phyloP scores from a whole-genome alignment of 2,113 vertebrate species.

The Rhadina sibilatrix region DNA sequence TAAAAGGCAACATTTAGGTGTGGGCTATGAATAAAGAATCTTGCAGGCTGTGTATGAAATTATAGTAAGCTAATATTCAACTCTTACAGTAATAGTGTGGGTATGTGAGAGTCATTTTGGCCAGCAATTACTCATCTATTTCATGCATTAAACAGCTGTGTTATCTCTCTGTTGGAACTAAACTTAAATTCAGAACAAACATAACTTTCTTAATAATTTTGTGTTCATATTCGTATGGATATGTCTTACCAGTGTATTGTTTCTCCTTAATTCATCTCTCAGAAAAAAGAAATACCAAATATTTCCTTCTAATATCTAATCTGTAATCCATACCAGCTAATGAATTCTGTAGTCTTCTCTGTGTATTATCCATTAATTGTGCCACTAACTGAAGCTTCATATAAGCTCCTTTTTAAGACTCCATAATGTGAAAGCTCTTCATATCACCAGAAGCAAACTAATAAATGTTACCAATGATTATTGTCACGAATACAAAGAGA shows the following conservation, averaged over 20 bases:
- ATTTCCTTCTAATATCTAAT: background rate
- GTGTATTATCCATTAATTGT: background rate
- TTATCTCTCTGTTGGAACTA: background rate
- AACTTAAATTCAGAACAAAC: background rate
- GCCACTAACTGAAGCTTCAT: background rate
- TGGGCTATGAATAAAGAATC: background rate
- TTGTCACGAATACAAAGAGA: background rate
- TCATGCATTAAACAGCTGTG: background rate
- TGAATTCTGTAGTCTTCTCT: background rate
- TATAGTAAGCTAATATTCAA: background rate
- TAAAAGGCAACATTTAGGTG: background rate
- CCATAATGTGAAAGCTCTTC: background rate
- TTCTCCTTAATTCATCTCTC: background rate
- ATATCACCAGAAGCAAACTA: background rate
- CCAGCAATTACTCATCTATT: background rate
- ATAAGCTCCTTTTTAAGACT: background rate
- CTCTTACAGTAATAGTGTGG: background rate
- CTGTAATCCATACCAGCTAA: background rate
- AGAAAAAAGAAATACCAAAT: background rate
- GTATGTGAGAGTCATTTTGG: background rate
- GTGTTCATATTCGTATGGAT: background rate
- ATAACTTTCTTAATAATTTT: background rate
- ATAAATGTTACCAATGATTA: background rate
- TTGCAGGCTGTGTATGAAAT: background rate
- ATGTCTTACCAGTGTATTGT: background rate